Evolutionary conservation across 2,888 invertebrate species (phyloP), one percentile per base, ranked within the genome.

Genomic region (Ptycholaimellus sp.): DNA sequence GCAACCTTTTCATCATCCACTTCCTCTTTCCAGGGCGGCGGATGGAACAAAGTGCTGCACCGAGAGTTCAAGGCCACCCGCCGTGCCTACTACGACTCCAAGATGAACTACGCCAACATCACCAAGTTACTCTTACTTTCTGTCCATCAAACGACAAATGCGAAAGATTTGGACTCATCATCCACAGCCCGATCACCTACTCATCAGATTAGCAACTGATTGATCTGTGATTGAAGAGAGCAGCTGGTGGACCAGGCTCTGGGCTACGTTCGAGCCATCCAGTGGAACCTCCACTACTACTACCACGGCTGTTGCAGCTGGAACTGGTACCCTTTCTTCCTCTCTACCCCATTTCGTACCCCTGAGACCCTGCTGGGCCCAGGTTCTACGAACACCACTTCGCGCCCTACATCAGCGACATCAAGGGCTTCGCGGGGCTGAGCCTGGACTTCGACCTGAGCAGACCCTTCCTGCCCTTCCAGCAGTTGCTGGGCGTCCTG

Each of bases 251-350:
- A 71, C 27, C 81, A 83, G 63, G 79, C 83, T 0, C 73, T 75
- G 54, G 73, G 77, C 35, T 96, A 90, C 58, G 75, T 93, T 9
- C 68, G 74, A 29, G 90, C 85, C 0, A 72, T 96, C 34, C 90
- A 93, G 52, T 96, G 93, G 93, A 82, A 83, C 56, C 65, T 93
- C 16, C 70, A 76, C 56, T 96, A 96, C 60, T 96, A 96, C 60
- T 93, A 85, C 62, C 74, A 80, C 52, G 93, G 93, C 5, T 81
- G 85, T 31, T 76, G 77, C 35, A 87, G 85, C 0, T 96, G 96
- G 96, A 78, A 81, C 22, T 96, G 93, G 93, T 90, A 70, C 45
- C 58, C 43, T 17, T 5, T 31, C 31, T 11, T 31, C 9, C 13
- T 13, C 11, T 9, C 9, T 9, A 9, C 9, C 13, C 16, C 9